A percentile compares a stretch with the other conserved stretches of the same genome.
These are phyloP conservation scores for Bolinopsis microptera DNA, from an alignment of 37 sponge, comb jelly and placozoan genomes.

Conservation along the genomic window DNA sequence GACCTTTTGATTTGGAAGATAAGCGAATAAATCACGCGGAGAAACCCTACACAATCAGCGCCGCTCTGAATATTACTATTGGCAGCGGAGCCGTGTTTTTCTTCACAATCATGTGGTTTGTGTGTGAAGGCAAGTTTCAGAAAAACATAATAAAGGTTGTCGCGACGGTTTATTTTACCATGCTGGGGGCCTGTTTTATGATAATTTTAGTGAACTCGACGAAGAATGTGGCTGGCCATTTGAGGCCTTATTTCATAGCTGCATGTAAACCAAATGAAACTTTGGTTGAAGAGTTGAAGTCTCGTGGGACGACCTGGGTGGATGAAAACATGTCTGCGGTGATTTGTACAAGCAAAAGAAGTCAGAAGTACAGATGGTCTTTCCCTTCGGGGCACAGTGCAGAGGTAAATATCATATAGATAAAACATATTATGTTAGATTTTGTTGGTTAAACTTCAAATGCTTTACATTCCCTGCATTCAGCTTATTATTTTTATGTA, in stretches of 20 bases:
- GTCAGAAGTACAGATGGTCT: neutral
- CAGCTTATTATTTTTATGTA: no score
- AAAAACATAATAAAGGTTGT: no score
- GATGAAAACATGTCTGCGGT: neutral
- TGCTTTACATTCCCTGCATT: no score
- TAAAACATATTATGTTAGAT: no score
- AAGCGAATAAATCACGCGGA: neutral
- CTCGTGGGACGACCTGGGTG: neutral
- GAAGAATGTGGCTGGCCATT: neutral
- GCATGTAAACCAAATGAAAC: neutral
- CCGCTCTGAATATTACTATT: neutral
- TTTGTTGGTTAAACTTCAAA: no score
- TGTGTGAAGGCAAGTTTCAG: neutral
- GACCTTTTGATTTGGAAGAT: constrained; percentile 9
- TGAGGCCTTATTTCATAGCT: neutral
- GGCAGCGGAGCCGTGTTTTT: neutral
- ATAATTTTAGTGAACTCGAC: neutral
- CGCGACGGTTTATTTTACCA: neutral
- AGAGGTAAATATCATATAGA: no score
- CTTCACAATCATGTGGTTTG: neutral
- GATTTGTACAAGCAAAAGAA: neutral
- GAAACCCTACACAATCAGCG: neutral
- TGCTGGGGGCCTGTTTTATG: neutral
- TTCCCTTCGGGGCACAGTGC: constrained; percentile 9
- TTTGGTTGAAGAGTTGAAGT: neutral